Conservation (phyloP, 2,797 vertebrate species). For the Calcarius lapponicus region DNA sequence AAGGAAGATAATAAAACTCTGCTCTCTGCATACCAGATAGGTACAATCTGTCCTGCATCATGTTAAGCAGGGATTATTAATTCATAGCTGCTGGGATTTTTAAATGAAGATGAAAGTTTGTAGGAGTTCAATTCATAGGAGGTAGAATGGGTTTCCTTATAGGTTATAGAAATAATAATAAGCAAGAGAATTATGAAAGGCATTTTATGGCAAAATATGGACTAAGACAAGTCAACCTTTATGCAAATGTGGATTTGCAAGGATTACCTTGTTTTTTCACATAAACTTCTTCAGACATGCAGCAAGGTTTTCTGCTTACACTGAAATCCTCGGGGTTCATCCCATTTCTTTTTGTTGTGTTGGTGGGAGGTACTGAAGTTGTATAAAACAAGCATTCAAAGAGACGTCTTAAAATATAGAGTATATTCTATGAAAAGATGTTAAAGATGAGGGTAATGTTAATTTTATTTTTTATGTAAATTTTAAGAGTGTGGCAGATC, state of each 20-base stretch:
- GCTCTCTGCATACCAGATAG: background rate
- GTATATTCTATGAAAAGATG: background rate
- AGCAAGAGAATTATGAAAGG: background rate
- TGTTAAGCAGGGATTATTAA: background rate
- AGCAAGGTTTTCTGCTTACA: background rate
- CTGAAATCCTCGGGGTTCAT: background rate
- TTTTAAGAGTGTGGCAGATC: background rate
- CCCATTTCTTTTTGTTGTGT: background rate
- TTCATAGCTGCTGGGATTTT: background rate
- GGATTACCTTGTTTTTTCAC: background rate
- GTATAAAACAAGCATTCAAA: background rate
- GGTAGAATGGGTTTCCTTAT: background rate
- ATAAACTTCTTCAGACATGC: background rate
- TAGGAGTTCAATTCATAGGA: background rate
- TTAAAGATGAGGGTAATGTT: background rate
- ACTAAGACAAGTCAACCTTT: background rate
- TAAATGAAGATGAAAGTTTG: background rate
- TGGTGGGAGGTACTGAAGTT: background rate
- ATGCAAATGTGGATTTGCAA: background rate
- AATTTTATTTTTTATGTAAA: background rate
- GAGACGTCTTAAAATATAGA: background rate
- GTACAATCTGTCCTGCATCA: background rate
- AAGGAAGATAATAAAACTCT: constrained; percentile 16
- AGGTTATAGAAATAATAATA: background rate
- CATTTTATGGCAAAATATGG: background rate